Conservation (phyloP, 1,140 invertebrate genomes). For the Lineus longissimus region DNA sequence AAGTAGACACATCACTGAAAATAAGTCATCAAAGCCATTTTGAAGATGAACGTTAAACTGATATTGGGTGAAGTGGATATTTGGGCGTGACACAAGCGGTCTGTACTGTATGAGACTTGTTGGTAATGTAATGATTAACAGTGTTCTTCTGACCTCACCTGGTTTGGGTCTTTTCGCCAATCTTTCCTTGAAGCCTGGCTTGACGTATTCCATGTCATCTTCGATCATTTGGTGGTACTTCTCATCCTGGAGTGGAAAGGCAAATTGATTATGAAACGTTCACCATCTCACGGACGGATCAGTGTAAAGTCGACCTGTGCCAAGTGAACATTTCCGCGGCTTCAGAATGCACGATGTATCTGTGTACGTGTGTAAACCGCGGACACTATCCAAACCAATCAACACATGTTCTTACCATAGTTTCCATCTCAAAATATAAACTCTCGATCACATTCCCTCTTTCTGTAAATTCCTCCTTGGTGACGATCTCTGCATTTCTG, state of each 20-base stretch:
- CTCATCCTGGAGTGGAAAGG: slow-evolving; percentile 3
- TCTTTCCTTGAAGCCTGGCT: slow-evolving; percentile 11
- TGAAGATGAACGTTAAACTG: background rate
- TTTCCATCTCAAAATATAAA: slow-evolving; percentile 41
- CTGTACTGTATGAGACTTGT: too few relatives aligned
- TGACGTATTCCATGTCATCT: slow-evolving; percentile 10
- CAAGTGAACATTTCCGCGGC: slow-evolving; percentile 4
- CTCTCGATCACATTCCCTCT: slow-evolving; percentile 25
- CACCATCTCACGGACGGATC: background rate
- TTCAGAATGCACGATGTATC: too few relatives aligned
- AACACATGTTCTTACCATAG: slow-evolving; percentile 28
- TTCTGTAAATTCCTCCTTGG: slow-evolving; percentile 27
- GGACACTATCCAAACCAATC: too few relatives aligned
- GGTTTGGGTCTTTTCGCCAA: background rate
- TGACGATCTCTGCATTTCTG: slow-evolving; percentile 24
- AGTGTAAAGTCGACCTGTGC: background rate
- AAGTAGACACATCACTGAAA: too few relatives aligned
- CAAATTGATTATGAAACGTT: background rate
- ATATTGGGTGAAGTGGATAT: too few relatives aligned
- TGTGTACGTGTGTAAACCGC: too few relatives aligned
- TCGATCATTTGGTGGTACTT: slow-evolving; percentile 8
- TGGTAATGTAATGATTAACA: too few relatives aligned
- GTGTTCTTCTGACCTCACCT: too few relatives aligned
- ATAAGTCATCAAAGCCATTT: too few relatives aligned
- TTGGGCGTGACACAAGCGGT: too few relatives aligned